A percentile compares a stretch with the other conserved stretches of the same genome.
Conservation (phyloP, 2,888 invertebrate species). For the Aporophyla lueneburgensis region DNA sequence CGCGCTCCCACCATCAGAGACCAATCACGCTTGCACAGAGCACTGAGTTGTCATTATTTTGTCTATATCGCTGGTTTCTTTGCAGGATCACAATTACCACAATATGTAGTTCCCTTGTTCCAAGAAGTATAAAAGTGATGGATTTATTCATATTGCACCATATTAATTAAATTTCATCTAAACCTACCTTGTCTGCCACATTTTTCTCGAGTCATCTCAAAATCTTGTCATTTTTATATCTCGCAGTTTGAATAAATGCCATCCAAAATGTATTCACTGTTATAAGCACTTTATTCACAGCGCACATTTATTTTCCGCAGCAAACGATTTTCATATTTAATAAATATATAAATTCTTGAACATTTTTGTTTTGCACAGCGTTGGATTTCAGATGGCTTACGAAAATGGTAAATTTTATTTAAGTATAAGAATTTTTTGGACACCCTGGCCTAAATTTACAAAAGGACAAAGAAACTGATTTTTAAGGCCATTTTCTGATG, state of each 20-base stretch:
- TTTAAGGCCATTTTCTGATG: not conserved
- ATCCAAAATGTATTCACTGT: slow-evolving; percentile 50
- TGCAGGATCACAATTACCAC: slow-evolving; percentile 60
- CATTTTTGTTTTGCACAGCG: slow-evolving; percentile 86
- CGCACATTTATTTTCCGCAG: slow-evolving; percentile 67
- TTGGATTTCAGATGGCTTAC: slow-evolving; percentile 88
- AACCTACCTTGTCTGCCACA: not conserved
- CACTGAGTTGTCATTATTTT: slow-evolving; percentile 63
- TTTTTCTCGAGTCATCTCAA: not conserved
- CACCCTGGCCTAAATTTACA: not conserved
- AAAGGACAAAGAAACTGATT: not conserved
- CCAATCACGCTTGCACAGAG: slow-evolving; percentile 71
- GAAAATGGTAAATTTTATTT: slow-evolving; percentile 83
- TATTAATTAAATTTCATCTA: not conserved
- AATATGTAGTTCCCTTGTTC: slow-evolving; percentile 42
- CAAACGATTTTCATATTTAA: slow-evolving; percentile 53
- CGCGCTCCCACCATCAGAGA: slow-evolving; percentile 61
- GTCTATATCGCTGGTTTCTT: slow-evolving; percentile 57
- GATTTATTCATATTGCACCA: slow-evolving; percentile 44
- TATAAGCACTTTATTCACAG: slow-evolving; percentile 61
- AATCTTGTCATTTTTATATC: slow-evolving; percentile 26
- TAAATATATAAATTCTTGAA: slow-evolving; percentile 67
- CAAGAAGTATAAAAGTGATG: slow-evolving; percentile 22
- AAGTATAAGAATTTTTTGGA: slow-evolving; percentile 41
- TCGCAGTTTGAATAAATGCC: slow-evolving; percentile 58